Evolutionary conservation across 2,113 vertebrate genomes (phyloP).

Genomic region (Acrocephalus arundinaceus): DNA sequence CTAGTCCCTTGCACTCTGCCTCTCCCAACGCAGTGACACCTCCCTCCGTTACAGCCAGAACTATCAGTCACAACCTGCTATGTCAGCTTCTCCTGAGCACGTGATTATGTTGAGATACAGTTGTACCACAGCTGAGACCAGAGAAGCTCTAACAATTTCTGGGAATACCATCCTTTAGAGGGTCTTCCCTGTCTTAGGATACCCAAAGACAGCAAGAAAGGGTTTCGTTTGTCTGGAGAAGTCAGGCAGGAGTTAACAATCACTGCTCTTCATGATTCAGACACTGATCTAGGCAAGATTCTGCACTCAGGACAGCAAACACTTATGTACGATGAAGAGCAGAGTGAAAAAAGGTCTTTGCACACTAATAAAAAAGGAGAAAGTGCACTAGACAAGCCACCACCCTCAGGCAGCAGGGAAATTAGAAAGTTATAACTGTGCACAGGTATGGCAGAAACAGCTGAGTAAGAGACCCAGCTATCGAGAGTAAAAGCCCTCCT

Average conservation of each 20-base stretch:
- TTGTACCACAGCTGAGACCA: background rate
- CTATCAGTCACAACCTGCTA: background rate
- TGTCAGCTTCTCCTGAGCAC: background rate
- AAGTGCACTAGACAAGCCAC: background rate
- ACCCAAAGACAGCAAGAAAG: background rate
- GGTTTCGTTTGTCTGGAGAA: background rate
- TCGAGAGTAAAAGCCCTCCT: background rate
- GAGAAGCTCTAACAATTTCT: background rate
- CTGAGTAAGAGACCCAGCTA: background rate
- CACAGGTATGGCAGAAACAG: background rate
- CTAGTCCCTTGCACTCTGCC: background rate
- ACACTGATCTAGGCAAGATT: background rate
- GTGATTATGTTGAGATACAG: background rate
- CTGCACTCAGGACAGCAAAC: background rate
- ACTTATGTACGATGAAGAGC: rapidly evolving
- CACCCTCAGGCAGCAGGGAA: background rate
- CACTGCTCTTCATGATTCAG: background rate
- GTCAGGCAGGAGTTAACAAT: background rate
- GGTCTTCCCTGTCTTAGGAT: background rate
- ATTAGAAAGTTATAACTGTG: background rate
- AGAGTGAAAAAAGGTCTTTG: background rate
- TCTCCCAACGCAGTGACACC: background rate
- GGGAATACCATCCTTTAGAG: background rate
- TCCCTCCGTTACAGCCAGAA: background rate
- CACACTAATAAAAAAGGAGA: background rate